phyloP scores from a whole-genome alignment of 2,797 vertebrate genomes.

The Lacerta agilis region DNA sequence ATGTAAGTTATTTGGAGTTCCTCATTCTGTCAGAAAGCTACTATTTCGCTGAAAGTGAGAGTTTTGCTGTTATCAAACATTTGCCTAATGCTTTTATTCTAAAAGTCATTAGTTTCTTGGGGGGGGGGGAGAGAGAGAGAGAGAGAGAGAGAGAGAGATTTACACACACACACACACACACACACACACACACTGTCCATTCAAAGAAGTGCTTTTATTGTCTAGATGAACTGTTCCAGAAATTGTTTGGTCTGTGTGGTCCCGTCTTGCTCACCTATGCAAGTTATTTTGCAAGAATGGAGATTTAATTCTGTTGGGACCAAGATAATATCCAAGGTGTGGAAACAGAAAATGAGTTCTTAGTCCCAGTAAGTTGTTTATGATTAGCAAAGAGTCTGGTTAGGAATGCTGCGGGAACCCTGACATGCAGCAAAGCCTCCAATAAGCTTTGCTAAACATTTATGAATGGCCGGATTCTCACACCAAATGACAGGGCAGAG shows the following conservation, averaged over 20 bases:
- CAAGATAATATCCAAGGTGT: conserved; percentile 38
- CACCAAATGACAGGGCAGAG: background rate
- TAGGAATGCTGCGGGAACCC: conserved; percentile 20
- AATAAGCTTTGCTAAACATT: background rate
- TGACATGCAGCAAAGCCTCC: background rate
- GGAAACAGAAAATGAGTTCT: conserved; percentile 29
- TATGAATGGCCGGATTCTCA: conserved; percentile 20
- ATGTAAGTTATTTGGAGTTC: conserved; percentile 51
- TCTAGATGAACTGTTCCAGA: conserved; percentile 53
- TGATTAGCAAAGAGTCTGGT: conserved; percentile 20
- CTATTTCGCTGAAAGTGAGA: conserved; percentile 61
- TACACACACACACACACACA: too few relatives aligned
- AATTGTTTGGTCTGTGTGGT: conserved; percentile 25
- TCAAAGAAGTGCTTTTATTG: conserved; percentile 34
- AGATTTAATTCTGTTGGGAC: conserved; percentile 42
- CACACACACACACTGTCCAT: conserved; percentile 43
- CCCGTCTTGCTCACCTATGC: conserved; percentile 19
- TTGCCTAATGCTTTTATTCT: conserved; percentile 64
- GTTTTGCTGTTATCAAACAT: conserved; percentile 42
- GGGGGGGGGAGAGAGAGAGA: background rate
- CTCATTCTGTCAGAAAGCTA: conserved; percentile 31
- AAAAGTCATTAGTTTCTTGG: conserved; percentile 47
- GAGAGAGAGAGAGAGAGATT: background rate
- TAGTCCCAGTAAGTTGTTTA: conserved; percentile 54
- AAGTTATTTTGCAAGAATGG: conserved; percentile 55